Base-by-base conservation (phyloP, 2,888 invertebrate species). In the Cephus sareptanus region DNA sequence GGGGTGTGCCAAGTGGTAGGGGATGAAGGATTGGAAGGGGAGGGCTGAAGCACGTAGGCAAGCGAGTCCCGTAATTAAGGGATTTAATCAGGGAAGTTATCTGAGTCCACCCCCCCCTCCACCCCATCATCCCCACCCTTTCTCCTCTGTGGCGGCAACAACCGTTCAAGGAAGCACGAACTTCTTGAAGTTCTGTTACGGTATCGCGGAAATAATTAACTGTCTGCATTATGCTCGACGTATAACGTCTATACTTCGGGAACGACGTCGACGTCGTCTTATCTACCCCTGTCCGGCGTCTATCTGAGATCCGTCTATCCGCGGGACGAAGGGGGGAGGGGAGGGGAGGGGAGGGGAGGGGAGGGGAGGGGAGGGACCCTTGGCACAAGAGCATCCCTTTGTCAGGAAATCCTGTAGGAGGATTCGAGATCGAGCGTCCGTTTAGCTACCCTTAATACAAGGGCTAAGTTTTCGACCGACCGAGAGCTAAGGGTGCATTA, bases 41-140 rank as follows among this genome's bases (percentile, higher is more conserved):
- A 40, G 40, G 40, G 23, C 15, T 56, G 71, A 34, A 71, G 71
- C 31, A 34, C 71, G 71, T 15, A 34, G 71, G 31, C 37, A 31
- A 34, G 33, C 37, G 68, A 35, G 76, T 34, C 23, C 70, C 74
- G 69, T 77, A 77, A 76, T 80, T 70, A 83, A 82, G 82, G 82
- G 83, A 87, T 85, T 87, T 87, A 86, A 87, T 87, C 85, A 82
- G 81, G 68, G 78, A 83, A 85, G 82, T 84, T 85, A 84, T 86
- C 86, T 80, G 80, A 75, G 74, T 73, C 56, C 74, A 76, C 74
- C 76, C 75, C 76, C 74, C 70, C 56, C 74, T 78, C 74, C 76
- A 35, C 37, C 74, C 13, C 15, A 4, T 15, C 13, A 40, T 15
- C 40, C 15, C 40, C 4, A 40, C 15, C 40, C 23, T 23, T 56